phyloP scores from a whole-genome alignment of 2,113 vertebrate genomes.

The Salvelinus sp. region DNA sequence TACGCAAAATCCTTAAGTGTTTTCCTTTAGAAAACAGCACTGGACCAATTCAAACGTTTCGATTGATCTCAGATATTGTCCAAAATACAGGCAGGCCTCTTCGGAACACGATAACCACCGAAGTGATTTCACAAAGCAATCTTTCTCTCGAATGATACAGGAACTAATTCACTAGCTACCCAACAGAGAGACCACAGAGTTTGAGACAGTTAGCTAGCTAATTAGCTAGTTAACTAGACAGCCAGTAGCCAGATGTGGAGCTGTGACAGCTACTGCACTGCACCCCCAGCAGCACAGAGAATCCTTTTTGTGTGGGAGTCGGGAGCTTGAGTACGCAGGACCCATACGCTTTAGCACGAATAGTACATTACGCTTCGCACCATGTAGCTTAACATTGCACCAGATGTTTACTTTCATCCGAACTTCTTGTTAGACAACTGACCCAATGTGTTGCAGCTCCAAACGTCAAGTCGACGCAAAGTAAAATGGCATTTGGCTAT shows the following conservation, averaged over 20 bases:
- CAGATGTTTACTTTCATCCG: constrained; percentile 64
- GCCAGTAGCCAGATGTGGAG: constrained; percentile 69
- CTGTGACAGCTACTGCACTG: constrained; percentile 60
- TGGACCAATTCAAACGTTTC: constrained; percentile 50
- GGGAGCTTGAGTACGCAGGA: constrained; percentile 73
- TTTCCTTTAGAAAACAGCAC: constrained; percentile 58
- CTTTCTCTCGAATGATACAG: constrained; percentile 42
- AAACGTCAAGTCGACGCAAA: constrained; percentile 66
- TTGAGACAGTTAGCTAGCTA: background rate
- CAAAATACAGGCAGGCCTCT: constrained; percentile 45
- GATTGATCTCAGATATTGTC: constrained; percentile 51
- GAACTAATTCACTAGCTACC: constrained; percentile 56
- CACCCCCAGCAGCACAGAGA: constrained; percentile 62
- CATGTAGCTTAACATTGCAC: constrained; percentile 60
- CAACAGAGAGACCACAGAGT: constrained; percentile 55
- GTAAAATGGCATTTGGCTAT: constrained; percentile 72
- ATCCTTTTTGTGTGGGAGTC: constrained; percentile 70
- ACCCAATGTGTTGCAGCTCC: constrained; percentile 59
- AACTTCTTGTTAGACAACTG: constrained; percentile 70
- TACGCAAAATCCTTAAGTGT: constrained; percentile 64
- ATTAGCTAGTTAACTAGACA: constrained; percentile 41
- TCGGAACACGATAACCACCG: constrained; percentile 55
- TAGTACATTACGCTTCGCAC: constrained; percentile 58
- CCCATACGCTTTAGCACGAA: constrained; percentile 73
- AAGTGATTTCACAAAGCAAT: constrained; percentile 37